phyloP scores from a whole-genome alignment of 2,113 vertebrate genomes.

The Furnarius figulus region DNA sequence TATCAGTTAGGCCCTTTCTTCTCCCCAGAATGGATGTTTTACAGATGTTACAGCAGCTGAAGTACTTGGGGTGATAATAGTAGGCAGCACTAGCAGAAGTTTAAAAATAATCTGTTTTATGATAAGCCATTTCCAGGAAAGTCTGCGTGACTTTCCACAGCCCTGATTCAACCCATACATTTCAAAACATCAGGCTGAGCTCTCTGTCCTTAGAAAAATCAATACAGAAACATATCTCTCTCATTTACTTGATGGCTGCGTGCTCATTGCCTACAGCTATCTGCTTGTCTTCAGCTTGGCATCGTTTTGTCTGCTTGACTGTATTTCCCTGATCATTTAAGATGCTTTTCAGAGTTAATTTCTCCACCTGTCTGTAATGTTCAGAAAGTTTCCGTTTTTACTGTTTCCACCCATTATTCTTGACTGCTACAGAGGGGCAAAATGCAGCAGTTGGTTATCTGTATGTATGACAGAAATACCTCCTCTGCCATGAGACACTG shows the following conservation, averaged over 20 bases:
- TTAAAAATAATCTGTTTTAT: not conserved
- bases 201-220: slow-evolving; percentile 23
- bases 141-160: not conserved
- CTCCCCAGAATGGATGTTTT: not conserved
- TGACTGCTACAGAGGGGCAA: not conserved
- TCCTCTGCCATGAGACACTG: not conserved
- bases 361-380: not conserved
- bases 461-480: not conserved
- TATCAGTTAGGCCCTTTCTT: not conserved
- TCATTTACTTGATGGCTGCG: slow-evolving; percentile 26
- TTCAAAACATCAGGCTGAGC: slow-evolving; percentile 15
- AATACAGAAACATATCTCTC: not conserved
- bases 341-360: slow-evolving; percentile 6
- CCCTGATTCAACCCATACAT: not conserved
- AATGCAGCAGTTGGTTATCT: not conserved
- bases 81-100: not conserved
- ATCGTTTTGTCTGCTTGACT: not conserved
- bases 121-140: not conserved
- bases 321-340: not conserved
- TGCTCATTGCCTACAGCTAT: not conserved
- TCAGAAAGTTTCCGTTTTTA: not conserved
- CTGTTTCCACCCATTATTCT: not conserved
- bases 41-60: slow-evolving; percentile 22
- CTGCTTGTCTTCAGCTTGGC: not conserved
- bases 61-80: not conserved